Evolutionary conservation across 2,888 invertebrate genomes (phyloP).

Genomic region (Arge pagana): DNA sequence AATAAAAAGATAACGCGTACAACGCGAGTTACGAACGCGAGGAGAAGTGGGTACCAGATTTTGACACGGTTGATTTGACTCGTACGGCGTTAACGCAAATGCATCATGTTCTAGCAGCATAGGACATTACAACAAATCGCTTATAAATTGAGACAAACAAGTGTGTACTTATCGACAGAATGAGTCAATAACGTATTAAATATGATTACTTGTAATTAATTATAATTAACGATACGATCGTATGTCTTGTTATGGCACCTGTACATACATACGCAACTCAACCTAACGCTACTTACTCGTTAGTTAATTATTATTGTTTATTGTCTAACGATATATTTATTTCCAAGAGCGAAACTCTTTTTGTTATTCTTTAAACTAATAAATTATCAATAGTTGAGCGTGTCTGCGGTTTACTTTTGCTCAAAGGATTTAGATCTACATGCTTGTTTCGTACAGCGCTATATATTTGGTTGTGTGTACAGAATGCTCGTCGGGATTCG

Average conservation of each 20-base stretch:
- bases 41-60: too few relatives aligned
- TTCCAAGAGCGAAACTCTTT: conserved; percentile 17
- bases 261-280: conserved; percentile 28
- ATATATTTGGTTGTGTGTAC: conserved; percentile 19
- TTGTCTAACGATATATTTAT: conserved; percentile 30
- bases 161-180: conserved; percentile 24
- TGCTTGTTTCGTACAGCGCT: conserved; percentile 1
- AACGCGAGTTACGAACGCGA: too few relatives aligned
- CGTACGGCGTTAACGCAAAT: conserved; percentile 11
- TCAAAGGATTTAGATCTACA: conserved; percentile 15
- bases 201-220: conserved; percentile 28
- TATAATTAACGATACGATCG: conserved; percentile 26
- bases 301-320: conserved; percentile 29
- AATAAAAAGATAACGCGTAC: too few relatives aligned
- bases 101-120: conserved; percentile 12
- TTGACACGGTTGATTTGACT: too few relatives aligned
- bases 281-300: conserved; percentile 28
- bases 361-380: conserved; percentile 12
- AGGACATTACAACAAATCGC: conserved; percentile 32
- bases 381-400: conserved; percentile 22
- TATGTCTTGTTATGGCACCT: conserved; percentile 30
- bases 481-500: conserved; percentile 6
- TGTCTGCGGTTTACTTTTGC: conserved; percentile 16
- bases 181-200: conserved; percentile 28
- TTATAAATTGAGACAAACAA: conserved; percentile 33